Base-by-base conservation (phyloP, 1,140 invertebrate species). In the Leptinotarsa lineolata region DNA sequence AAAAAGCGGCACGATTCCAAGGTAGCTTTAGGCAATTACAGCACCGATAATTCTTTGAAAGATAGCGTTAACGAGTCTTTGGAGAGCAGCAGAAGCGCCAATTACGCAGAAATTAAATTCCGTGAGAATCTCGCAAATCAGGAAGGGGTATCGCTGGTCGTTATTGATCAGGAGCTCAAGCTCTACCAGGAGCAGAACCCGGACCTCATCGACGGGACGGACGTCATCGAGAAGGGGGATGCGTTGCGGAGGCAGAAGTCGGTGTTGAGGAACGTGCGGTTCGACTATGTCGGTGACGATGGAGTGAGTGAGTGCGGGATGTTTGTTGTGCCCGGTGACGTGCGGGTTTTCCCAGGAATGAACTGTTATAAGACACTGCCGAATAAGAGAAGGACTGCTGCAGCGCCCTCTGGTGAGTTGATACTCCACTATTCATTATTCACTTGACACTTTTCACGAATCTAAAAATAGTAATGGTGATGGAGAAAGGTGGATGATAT, bases 131-230 rank as follows among this genome's bases (percentile, higher is more conserved):
- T 18, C 13, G 20, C 61, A 21, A 63, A 22, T 20, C 54, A 70
- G n/a, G 54, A 63, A 30, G 20, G 18, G 22, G 67, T 22, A n/a
- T 70, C 24, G 22, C 54, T 70, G 15, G 20, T 45, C 18, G 58
- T 13, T 22, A 45, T 65, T 39, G 22, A 70, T 73, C 65, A 77
- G 66, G 79, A 75, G 16, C 71, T 88, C 81, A 85, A 87, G 81
- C 86, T 87, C 77, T 91, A 89, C 80, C 84, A 84, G 66, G 90
- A 92, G 79, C 90, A 90, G 82, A 92, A 92, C 85, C 91, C 91
- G n/a, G 92, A 93, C 84, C 84, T 93, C 77, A 91, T 93, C 81
- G 92, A 91, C 83, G 91, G 92, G 79, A 90, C 90, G 39, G 90
- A 91, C 83, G 88, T 88, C 75, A 90, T 91, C 78, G 90, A 90